Base-by-base conservation (phyloP, 1,140 invertebrate species). In the Babylonia areolata region DNA sequence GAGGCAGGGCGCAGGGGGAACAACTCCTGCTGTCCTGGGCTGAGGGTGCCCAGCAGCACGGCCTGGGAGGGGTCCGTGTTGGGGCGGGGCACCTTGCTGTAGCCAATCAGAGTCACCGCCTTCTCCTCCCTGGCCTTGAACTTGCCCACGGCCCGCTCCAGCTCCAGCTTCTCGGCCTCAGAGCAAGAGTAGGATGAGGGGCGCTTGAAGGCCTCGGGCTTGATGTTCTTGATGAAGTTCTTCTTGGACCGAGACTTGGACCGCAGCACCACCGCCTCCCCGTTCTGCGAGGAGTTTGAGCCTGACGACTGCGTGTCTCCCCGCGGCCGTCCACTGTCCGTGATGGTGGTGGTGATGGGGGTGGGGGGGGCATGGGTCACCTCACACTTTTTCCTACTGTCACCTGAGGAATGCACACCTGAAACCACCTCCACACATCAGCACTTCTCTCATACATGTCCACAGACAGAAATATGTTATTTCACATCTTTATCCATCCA, bases 201-300 rank as follows among this genome's bases (percentile, higher is more conserved):
- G 39, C 93, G 88, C 78, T 91, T 91, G 81, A 94, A 92, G 35
- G 92, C 89, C 15, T 93, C 93, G 28, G 93, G 93, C 86, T 92
- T 91, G 42, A 93, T 92, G 85, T 94, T 94, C 86, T 93, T 93
- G 40, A 93, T 93, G 75, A 93, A 92, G 81, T 92, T 93, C 69
- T 89, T 91, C 31, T 28, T 28, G 15, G 17, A 69, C 71, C 64
- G 15, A 80, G 81, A 15, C 40, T 84, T 84, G 3, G 15, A n/a
- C 12, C 85, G 80, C 35, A 78, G 81, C 2, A 42, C 46, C n/a
- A 79, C 51, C 33, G 71, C 84, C 3, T 86, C 87, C 3, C 81
- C 82, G n/a, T 88, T 82, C 28, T 71, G 75, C 11, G 69, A 85
- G 37, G 64, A 81, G 33, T 73, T 78, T 28, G 81, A 87, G 33